Evolutionary conservation across 2,113 vertebrate species (phyloP), one percentile per base, ranked within the genome.

Genomic region (Mastomys natalensis): DNA sequence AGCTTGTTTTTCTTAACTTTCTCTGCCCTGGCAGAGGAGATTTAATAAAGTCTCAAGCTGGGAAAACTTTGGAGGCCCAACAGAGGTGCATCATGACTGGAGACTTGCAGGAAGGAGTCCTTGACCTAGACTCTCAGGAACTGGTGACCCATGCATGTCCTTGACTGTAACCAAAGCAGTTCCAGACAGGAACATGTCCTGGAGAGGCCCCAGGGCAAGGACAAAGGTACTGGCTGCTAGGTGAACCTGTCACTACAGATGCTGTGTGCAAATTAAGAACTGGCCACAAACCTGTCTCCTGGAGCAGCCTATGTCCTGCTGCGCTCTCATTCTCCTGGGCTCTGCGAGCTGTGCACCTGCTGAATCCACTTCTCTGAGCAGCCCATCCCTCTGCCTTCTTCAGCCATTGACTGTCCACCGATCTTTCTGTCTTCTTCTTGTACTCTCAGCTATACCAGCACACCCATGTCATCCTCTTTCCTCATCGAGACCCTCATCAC

Each of bases 371-470:
- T 72, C 70, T n/a, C 24, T 24, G 22, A n/a, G 3, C 51, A 5
- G 51, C 13, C 34, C 26, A 3, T 40, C 45, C 11, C 24, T 4
- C 22, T 0, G 0, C 9, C n/a, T 17, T 2, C 26, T 15, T 51
- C 6, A 34, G 73, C 64, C 7, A 0, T 16, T 5, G 22, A 29
- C 45, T 68, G 48, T n/a, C 48, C 7, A 8, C 74, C 34, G 0
- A 21, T 53, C 55, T 76, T 26, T 26, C 34, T 34, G 48, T 53
- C 84, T 60, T 45, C 77, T 51, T 5, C 15, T 17, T 0, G 1
- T 5, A 3, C 78, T 21, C 29, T 8, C 43, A 16, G 62, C 40
- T 34, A 4, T 40, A 48, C 34, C 11, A 21, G 45, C 21, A 43
- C 62, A 9, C n/a, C n/a, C 86, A 60, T 22, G 22, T 77, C n/a